Conservation (phyloP, 2,113 vertebrate genomes). For the Taxidea taxus region DNA sequence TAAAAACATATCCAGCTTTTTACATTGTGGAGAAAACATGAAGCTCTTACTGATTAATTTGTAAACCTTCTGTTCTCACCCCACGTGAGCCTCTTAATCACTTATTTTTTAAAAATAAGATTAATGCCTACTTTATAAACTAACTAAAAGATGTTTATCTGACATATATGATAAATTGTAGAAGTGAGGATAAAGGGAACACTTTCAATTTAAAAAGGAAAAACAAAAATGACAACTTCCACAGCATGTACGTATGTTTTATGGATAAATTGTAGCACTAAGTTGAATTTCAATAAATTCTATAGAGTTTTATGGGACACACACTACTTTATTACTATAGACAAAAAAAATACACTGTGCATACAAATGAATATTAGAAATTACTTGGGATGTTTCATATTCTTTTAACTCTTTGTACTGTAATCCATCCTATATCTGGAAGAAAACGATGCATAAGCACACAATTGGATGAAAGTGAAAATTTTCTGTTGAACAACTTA, state of each 20-base stretch:
- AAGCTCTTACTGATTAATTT: constrained; percentile 2
- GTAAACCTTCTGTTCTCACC: background rate
- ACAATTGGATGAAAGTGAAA: background rate
- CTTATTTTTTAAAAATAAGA: background rate
- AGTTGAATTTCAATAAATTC: background rate
- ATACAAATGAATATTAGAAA: background rate
- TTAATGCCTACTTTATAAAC: background rate
- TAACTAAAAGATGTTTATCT: background rate
- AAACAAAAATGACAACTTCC: background rate
- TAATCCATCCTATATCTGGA: background rate
- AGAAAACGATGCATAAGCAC: background rate
- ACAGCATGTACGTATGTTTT: background rate
- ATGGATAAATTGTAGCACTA: background rate
- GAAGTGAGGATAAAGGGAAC: background rate
- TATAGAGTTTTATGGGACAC: background rate
- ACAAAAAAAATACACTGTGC: background rate
- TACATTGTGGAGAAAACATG: background rate
- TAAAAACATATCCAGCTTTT: background rate
- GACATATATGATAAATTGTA: background rate
- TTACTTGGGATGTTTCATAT: background rate
- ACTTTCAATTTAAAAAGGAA: background rate
- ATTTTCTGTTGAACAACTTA: background rate
- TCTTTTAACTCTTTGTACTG: background rate
- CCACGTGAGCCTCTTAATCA: background rate
- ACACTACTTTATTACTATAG: background rate